Base-by-base conservation (phyloP, 2,888 invertebrate species). In the Caenorhabditis sp. region DNA sequence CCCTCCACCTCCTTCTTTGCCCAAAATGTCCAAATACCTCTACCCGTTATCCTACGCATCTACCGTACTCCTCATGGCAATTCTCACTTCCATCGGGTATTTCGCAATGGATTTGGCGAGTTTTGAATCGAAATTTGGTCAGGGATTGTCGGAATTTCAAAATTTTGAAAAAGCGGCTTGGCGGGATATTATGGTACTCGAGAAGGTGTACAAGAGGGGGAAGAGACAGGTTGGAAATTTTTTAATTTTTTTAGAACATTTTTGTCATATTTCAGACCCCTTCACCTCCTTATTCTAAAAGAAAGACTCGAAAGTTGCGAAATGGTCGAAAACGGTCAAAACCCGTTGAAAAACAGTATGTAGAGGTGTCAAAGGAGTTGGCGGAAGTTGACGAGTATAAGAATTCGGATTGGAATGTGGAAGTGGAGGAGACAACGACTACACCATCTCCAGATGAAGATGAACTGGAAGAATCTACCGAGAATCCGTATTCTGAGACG, bases 111-210 rank as follows among this genome's bases (percentile, higher is more conserved):
- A 79, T 60, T 47, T 79, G 24, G 51, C 40, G 6, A 1, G 3
- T 8, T 79, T 79, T 40, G 79, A 79, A 35, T 51, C 24, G 20
- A 3, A 47, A 37, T 65, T 65, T 32, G 50, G 60, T 11, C 11
- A 11, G n/a, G 53, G 67, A 18, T 51, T 79, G 40, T 35, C n/a
- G 18, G 11, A 55, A 0, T 79, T 79, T 47, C 65, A 71, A 58
- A 56, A 18, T 18, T 79, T 61, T 18, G 79, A 79, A 26, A 40
- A 67, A 51, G 60, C 70, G 8, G 79, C 79, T 11, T 79, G 79
- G 79, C 44, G 51, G 20, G 71, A 71, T 47, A 79, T 79, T 6
- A 65, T 71, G 8, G n/a, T 9, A 9, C 32, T 79, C 8, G 79
- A 60, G 15, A 67, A 28, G 20, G 0, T 69, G 20, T 51, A 18